Conservation (phyloP, 2,113 vertebrate species). For the Sander lucioperca region DNA sequence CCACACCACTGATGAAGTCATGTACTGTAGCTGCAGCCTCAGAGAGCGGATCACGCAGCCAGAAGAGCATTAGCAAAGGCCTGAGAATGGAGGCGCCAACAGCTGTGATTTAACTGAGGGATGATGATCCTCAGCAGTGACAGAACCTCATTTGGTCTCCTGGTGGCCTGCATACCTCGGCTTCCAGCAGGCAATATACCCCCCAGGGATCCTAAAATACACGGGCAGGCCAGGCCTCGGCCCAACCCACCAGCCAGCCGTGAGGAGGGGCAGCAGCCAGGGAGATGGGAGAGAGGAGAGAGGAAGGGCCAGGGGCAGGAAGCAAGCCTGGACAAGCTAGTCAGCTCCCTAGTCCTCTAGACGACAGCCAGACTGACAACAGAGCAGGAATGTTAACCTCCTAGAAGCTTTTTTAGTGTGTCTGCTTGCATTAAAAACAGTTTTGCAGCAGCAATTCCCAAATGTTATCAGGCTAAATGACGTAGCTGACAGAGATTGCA, state of each 20-base stretch:
- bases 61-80: slow-evolving; percentile 19
- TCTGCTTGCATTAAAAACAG: not conserved
- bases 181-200: slow-evolving; percentile 73
- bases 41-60: slow-evolving; percentile 33
- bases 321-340: slow-evolving; percentile 73
- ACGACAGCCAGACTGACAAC: slow-evolving; percentile 40
- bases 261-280: slow-evolving; percentile 39
- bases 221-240: slow-evolving; percentile 34
- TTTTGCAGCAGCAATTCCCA: not conserved
- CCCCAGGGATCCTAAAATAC: slow-evolving; percentile 79
- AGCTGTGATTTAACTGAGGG: slow-evolving; percentile 70
- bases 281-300: slow-evolving; percentile 7
- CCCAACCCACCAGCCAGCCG: slow-evolving; percentile 30
- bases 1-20: slow-evolving; percentile 58
- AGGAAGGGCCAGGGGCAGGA: slow-evolving; percentile 46
- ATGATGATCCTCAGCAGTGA: slow-evolving; percentile 65
- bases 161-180: slow-evolving; percentile 71
- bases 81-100: slow-evolving; percentile 61
- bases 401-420: not conserved
- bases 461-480: not conserved
- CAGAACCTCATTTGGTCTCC: slow-evolving; percentile 80
- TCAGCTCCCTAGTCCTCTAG: slow-evolving; percentile 43
- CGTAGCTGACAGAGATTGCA: not conserved
- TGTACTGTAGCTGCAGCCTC: slow-evolving; percentile 19
- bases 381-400: slow-evolving; percentile 49